Conservation (phyloP, 1,140 invertebrate genomes). For the Leptopilina boulardi region DNA sequence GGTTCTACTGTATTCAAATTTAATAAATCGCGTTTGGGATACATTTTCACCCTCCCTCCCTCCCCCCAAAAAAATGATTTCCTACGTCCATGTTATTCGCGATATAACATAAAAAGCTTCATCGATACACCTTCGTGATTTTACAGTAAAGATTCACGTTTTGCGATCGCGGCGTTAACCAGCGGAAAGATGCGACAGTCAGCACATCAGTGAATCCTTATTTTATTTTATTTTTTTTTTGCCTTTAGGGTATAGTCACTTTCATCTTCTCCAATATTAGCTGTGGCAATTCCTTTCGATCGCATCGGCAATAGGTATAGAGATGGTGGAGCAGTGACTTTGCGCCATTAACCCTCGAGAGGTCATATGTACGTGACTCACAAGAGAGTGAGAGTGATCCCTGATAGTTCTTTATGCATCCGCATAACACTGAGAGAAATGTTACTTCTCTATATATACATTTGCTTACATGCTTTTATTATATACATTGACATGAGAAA, state of each 20-base stretch:
- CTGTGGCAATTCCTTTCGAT: slow-evolving; percentile 21
- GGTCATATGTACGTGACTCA: slow-evolving; percentile 45
- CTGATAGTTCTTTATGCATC: slow-evolving; percentile 35
- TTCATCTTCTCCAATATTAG: slow-evolving; percentile 39
- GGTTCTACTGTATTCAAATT: too few relatives aligned
- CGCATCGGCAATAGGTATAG: slow-evolving; percentile 15
- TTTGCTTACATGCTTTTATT: slow-evolving; percentile 11
- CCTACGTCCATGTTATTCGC: too few relatives aligned
- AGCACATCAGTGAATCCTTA: slow-evolving; percentile 15
- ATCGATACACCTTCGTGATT: too few relatives aligned
- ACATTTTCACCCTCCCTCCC: too few relatives aligned
- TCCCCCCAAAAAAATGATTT: too few relatives aligned
- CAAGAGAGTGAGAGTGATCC: slow-evolving; percentile 53
- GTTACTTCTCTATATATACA: neutral
- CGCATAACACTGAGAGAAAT: slow-evolving; percentile 3
- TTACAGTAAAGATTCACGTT: neutral
- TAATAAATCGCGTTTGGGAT: too few relatives aligned
- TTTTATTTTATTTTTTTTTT: too few relatives aligned
- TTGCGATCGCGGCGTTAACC: neutral
- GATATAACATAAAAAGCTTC: too few relatives aligned
- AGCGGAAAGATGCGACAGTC: neutral
- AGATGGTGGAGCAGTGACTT: slow-evolving; percentile 33
- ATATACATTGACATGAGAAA: neutral
- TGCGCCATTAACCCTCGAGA: slow-evolving; percentile 46
- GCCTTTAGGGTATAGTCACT: neutral